A percentile compares a stretch with the other conserved stretches of the same genome.
Conservation (phyloP, 2,797 vertebrate genomes). For the Nasua narica region DNA sequence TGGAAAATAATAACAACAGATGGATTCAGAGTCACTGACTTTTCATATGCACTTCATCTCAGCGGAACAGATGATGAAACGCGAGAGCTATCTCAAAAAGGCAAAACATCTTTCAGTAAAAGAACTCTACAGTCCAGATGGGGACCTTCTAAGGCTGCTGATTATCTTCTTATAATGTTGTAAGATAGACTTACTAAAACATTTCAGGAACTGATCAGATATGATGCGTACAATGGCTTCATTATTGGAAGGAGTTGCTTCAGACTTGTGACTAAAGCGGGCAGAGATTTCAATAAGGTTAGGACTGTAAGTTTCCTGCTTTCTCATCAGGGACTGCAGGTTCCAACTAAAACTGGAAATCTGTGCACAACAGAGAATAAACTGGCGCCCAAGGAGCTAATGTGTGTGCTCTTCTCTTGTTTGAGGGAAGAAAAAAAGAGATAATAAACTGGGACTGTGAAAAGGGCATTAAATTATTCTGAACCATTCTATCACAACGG, state of each 20-base stretch:
- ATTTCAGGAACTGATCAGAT: constrained; percentile 86
- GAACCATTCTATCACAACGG: constrained; percentile 6
- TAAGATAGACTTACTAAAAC: constrained; percentile 87
- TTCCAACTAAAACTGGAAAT: constrained; percentile 67
- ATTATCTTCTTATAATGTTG: constrained; percentile 88
- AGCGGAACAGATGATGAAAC: constrained; percentile 92
- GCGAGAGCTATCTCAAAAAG: constrained; percentile 88
- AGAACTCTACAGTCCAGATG: constrained; percentile 94
- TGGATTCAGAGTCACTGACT: constrained; percentile 97
- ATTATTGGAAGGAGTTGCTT: constrained; percentile 81
- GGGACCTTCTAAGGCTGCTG: constrained; percentile 94
- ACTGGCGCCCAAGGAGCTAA: neutral
- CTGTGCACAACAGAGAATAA: constrained; percentile 30
- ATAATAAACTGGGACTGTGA: neutral
- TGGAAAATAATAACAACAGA: constrained; percentile 99
- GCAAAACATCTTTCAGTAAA: constrained; percentile 87
- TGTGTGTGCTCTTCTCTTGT: neutral
- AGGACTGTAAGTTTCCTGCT: constrained; percentile 69
- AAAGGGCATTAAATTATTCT: constrained; percentile 57
- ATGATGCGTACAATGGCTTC: constrained; percentile 82
- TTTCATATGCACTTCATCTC: constrained; percentile 91
- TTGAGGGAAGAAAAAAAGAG: neutral
- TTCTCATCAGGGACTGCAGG: constrained; percentile 44
- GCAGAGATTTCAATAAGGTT: constrained; percentile 75
- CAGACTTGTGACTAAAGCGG: constrained; percentile 70